phyloP scores from a whole-genome alignment of 2,797 vertebrate genomes.

The Semotilus atromaculatus region DNA sequence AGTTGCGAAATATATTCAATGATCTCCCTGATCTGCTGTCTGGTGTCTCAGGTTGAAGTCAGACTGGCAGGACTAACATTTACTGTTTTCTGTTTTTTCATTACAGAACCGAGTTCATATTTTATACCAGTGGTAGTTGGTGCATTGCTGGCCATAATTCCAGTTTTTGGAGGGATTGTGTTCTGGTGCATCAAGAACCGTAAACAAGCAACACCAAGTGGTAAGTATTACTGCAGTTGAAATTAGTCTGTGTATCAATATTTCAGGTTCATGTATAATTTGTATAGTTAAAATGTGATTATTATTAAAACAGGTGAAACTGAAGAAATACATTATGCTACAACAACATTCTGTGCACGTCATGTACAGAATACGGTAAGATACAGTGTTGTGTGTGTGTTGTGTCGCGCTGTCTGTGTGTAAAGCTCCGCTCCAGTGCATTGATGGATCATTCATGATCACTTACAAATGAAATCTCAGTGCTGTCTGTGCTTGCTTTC shows the following conservation, averaged over 20 bases:
- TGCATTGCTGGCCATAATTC: not conserved
- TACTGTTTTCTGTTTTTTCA: not conserved
- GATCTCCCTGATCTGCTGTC: not conserved
- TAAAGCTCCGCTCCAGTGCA: not conserved
- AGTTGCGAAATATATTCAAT: not conserved
- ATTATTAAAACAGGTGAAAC: slow-evolving; percentile 6
- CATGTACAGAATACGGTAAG: not conserved
- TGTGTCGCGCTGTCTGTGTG: not conserved
- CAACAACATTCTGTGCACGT: not conserved
- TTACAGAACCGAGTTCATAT: not conserved
- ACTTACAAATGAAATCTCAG: not conserved
- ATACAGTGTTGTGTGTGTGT: not conserved
- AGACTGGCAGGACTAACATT: not conserved
- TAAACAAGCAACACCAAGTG: not conserved
- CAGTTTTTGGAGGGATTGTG: not conserved
- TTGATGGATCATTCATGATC: not conserved
- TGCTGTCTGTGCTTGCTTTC: not conserved
- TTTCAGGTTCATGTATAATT: not conserved
- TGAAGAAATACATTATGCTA: slow-evolving; percentile 9
- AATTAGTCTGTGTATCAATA: not conserved
- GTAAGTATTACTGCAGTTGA: not conserved
- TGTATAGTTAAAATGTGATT: not conserved
- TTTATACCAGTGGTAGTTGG: not conserved
- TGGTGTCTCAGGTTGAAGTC: not conserved
- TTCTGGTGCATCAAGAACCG: rapidly evolving